Evolutionary conservation across 2,888 invertebrate species (phyloP), one percentile per base, ranked within the genome.

Genomic region (Pelosia muscerda): DNA sequence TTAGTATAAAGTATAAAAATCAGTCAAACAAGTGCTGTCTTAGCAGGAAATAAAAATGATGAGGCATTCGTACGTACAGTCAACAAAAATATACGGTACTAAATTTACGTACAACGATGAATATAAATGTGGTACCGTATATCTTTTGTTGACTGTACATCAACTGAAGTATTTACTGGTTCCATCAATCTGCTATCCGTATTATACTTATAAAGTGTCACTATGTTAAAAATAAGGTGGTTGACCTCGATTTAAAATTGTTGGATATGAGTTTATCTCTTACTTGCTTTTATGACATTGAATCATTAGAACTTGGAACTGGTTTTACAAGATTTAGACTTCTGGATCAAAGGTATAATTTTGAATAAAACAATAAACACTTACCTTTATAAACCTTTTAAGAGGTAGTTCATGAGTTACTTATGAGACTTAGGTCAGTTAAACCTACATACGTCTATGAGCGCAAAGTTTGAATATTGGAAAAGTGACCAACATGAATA

Each of bases 201-300:
- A 38, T 15, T 38, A 38, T 15, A 38, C 19, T 49, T 19, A 19
- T 8, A 19, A 19, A 42, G 19, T 19, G 2, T 13, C 13, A 13
- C 38, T 38, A 0, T 19, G n/a, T 49, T 49, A 49, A n/a, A 49
- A 49, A n/a, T 9, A 3, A 49, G 49, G 49, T 49, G 9, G 9
- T 49, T 49, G n/a, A 49, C 49, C 49, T 49, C n/a, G 49, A 49
- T n/a, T 8, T 8, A 42, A 38, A 19, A 42, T 19, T 42, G 42
- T 42, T 11, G 4, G 1, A n/a, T 49, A 49, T 49, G n/a, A 49
- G n/a, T 49, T 49, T 9, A 6, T 49, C 9, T n/a, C 49, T 15
- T n/a, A n/a, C n/a, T 49, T 49, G n/a, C n/a, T 49, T 49, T 49
- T 49, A 49, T 49, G 49, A 49, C 49, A 49, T 49, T 49, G 49